Conservation (phyloP, 2,113 vertebrate species). For the Clinocottus analis region DNA sequence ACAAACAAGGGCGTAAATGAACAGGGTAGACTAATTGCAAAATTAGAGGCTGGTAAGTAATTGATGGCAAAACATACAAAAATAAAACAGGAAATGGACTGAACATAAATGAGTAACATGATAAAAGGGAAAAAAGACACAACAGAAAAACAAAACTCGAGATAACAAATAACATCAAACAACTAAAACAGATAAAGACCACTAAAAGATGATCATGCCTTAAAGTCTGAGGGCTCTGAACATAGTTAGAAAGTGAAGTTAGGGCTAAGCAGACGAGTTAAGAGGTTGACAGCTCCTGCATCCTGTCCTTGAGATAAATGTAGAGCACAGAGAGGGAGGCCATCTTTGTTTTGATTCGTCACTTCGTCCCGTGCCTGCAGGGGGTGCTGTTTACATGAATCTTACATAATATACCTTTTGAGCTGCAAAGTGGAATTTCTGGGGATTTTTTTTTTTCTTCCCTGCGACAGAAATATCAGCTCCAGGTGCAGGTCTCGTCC, state of each 20-base stretch:
- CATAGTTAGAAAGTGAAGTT: no score
- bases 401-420: constrained; percentile 54
- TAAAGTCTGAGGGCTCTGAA: no score
- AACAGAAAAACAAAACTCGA: neutral
- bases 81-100: neutral
- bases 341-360: constrained; percentile 39
- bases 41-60: no score
- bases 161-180: neutral
- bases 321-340: constrained; percentile 14
- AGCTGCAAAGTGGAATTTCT: constrained; percentile 36
- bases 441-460: constrained; percentile 46
- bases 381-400: constrained; percentile 59
- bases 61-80: no score
- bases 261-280: neutral
- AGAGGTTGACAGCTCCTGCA: constrained; percentile 6
- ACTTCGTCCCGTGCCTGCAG: constrained; percentile 38
- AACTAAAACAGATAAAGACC: neutral
- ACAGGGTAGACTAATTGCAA: no score
- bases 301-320: constrained; percentile 34
- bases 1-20: neutral
- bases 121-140: neutral
- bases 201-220: neutral
- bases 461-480: constrained; percentile 26
- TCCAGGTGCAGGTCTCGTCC: constrained; percentile 31
- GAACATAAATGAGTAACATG: neutral